A percentile compares a stretch with the other conserved stretches of the same genome.
Conservation (phyloP, 2,888 invertebrate genomes). For the Xylota sylvarum region DNA sequence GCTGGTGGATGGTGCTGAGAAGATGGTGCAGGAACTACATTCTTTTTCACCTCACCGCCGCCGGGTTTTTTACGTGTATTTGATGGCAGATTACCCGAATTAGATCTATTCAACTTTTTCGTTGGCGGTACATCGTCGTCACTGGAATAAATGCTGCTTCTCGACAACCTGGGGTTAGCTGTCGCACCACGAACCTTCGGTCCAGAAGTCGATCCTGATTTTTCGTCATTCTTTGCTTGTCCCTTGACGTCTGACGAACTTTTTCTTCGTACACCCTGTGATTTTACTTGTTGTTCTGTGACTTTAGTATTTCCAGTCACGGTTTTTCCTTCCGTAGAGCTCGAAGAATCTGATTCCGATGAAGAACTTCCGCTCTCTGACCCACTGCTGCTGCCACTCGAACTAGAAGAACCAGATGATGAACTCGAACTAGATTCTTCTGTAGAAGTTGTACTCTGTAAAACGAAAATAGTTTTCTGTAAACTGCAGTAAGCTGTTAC, state of each 20-base stretch:
- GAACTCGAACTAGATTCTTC: constrained; percentile 89
- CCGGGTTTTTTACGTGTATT: constrained; percentile 80
- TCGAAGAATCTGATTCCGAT: constrained; percentile 90
- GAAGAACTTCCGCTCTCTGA: constrained; percentile 87
- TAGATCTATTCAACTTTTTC: constrained; percentile 79
- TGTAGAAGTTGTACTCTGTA: constrained; percentile 85
- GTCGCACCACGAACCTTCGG: constrained; percentile 79
- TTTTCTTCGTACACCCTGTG: constrained; percentile 79
- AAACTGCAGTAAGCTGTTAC: constrained; percentile 40
- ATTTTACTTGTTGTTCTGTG: constrained; percentile 81
- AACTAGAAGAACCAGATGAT: constrained; percentile 88
- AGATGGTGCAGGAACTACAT: not conserved
- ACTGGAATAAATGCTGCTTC: constrained; percentile 87
- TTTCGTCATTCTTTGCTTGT: constrained; percentile 76
- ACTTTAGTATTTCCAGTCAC: constrained; percentile 78
- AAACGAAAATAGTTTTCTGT: constrained; percentile 70
- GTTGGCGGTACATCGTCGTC: constrained; percentile 86
- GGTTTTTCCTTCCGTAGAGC: constrained; percentile 84
- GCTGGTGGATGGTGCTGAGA: constrained; percentile 77
- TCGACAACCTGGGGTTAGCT: constrained; percentile 83
- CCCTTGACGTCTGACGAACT: constrained; percentile 79
- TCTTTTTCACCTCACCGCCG: constrained; percentile 54
- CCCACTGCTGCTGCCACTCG: constrained; percentile 89
- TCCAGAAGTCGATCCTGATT: constrained; percentile 77
- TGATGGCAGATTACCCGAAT: constrained; percentile 78